These are phyloP conservation scores for Lymantria monacha DNA, from an alignment of 2,888 invertebrate species.

Conservation along the genomic window DNA sequence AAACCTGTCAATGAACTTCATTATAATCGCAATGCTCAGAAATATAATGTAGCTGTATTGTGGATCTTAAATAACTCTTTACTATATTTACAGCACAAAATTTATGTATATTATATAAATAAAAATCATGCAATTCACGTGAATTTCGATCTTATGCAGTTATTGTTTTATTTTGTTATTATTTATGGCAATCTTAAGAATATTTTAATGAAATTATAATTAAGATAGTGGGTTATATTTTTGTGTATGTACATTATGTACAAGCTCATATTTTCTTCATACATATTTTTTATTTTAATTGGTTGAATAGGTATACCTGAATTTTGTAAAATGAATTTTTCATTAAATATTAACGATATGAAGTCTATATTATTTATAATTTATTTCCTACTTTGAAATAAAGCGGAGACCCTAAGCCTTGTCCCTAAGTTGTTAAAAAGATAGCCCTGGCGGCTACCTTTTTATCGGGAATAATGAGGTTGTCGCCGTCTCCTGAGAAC, in stretches of 20 bases:
- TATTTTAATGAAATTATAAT: conserved; percentile 16
- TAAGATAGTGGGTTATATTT: conserved; percentile 40
- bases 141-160: not conserved
- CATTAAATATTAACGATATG: conserved; percentile 65
- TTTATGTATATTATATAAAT: not conserved
- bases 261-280: conserved; percentile 46
- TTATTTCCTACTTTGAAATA: not conserved
- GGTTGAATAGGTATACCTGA: conserved; percentile 61
- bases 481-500: too few relatives aligned
- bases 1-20: too few relatives aligned
- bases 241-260: conserved; percentile 60
- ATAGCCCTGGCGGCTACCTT: too few relatives aligned
- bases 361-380: conserved; percentile 17
- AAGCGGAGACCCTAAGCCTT: too few relatives aligned
- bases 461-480: too few relatives aligned
- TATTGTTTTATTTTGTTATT: conserved; percentile 23
- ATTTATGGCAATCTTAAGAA: conserved; percentile 6
- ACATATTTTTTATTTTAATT: conserved; percentile 50
- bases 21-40: too few relatives aligned
- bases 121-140: not conserved
- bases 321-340: conserved; percentile 77
- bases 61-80: too few relatives aligned
- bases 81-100: too few relatives aligned
- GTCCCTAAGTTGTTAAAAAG: too few relatives aligned
- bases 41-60: too few relatives aligned